A percentile compares a stretch with the other conserved stretches of the same genome.
These are phyloP conservation scores for Sturnira hondurensis DNA, from an alignment of 2,113 vertebrate genomes.

Conservation along the genomic window DNA sequence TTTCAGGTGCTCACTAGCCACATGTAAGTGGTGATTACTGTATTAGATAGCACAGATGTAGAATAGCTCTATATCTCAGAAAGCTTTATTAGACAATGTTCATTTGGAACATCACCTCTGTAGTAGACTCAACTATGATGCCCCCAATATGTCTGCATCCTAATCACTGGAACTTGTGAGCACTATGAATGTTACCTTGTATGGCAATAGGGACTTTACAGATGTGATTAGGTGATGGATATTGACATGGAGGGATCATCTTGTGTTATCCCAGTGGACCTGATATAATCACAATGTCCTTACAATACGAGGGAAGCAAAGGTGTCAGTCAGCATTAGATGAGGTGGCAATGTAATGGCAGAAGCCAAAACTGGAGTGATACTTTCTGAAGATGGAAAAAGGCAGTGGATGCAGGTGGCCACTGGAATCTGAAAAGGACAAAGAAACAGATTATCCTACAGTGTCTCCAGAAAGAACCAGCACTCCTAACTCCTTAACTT, in stretches of 20 bases:
- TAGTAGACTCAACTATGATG: neutral
- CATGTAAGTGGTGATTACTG: neutral
- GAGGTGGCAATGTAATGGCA: neutral
- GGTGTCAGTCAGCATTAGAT: neutral
- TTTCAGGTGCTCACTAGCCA: neutral
- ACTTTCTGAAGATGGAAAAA: neutral
- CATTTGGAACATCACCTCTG: neutral
- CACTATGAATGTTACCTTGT: neutral
- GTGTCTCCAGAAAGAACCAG: neutral
- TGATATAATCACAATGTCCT: neutral
- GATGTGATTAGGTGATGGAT: neutral
- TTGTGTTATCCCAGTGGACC: neutral
- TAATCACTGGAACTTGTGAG: neutral
- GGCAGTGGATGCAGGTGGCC: neutral
- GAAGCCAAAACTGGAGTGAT: neutral
- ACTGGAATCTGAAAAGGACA: neutral
- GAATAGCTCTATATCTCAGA: neutral
- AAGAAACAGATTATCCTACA: neutral
- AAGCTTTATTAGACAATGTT: neutral
- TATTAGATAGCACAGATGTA: neutral
- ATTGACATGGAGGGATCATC: neutral
- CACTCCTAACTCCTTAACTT: neutral
- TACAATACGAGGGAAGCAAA: neutral
- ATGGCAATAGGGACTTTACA: neutral
- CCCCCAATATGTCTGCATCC: neutral